Evolutionary conservation across 2,113 vertebrate genomes (phyloP).

Genomic region (Hippocampus guttulatus): DNA sequence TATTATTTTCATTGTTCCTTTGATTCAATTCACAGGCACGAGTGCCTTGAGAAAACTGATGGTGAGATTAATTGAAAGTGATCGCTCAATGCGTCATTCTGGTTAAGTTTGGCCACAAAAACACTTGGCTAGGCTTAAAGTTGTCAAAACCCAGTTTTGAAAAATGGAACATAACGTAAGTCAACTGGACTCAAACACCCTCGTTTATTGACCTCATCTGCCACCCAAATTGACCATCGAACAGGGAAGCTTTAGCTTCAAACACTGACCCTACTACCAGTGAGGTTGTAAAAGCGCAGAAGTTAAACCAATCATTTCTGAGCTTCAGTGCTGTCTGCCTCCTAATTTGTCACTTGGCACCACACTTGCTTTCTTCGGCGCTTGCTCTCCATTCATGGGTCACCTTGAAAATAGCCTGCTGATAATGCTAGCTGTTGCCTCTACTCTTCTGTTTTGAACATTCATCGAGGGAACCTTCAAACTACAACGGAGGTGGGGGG

Average conservation of each 20-base stretch:
- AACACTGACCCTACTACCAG: not conserved
- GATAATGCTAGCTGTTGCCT: not conserved
- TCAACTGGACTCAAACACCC: slow-evolving; percentile 6
- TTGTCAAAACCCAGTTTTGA: slow-evolving; percentile 4
- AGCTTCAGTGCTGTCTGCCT: not conserved
- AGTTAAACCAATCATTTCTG: not conserved
- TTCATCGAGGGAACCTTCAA: not conserved
- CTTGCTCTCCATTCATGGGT: not conserved
- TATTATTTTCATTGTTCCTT: slow-evolving; percentile 9
- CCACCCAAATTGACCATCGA: slow-evolving; percentile 1
- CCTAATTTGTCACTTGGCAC: not conserved
- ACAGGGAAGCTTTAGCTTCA: not conserved
- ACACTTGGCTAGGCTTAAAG: slow-evolving; percentile 4
- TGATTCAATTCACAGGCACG: slow-evolving; percentile 5
- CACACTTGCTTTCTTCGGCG: not conserved
- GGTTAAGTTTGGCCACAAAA: slow-evolving; percentile 6
- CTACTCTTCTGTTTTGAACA: not conserved
- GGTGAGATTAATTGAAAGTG: slow-evolving; percentile 5
- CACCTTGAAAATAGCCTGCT: not conserved
- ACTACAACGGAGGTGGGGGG: too few relatives aligned
- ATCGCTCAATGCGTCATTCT: slow-evolving; percentile 1
- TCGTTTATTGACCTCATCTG: slow-evolving; percentile 1
- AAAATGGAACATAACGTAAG: slow-evolving; percentile 7
- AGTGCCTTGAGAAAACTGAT: not conserved
- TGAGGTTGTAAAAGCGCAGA: not conserved